phyloP scores from a whole-genome alignment of 2,113 vertebrate genomes.

The Erpornis zantholeuca region DNA sequence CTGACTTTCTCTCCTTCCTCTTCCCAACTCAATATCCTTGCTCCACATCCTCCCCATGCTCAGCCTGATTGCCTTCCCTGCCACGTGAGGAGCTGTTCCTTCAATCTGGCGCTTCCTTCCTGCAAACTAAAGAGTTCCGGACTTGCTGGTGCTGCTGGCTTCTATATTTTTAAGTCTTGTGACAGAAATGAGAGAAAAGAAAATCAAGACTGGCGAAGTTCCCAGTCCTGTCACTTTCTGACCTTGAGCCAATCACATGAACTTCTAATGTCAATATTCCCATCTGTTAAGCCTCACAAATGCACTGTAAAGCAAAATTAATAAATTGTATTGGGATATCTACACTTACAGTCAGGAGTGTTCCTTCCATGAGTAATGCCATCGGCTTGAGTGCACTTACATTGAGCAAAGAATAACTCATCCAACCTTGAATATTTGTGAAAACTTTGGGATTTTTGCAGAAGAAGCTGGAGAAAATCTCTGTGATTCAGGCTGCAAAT shows the following conservation, averaged over 20 bases:
- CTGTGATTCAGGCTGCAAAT: neutral
- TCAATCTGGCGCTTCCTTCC: neutral
- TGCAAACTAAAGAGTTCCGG: neutral
- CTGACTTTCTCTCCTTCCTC: neutral
- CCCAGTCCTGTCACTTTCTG: constrained; percentile 34
- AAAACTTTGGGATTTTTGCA: neutral
- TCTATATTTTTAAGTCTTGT: neutral
- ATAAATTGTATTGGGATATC: constrained; percentile 2
- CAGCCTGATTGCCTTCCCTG: neutral
- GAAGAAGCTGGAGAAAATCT: neutral
- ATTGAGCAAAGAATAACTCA: neutral
- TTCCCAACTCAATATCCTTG: neutral
- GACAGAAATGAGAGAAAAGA: neutral
- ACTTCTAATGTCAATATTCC: constrained; percentile 51
- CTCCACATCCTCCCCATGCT: neutral
- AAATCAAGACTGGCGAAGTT: constrained; percentile 16
- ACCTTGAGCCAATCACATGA: constrained; percentile 41
- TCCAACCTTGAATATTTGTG: neutral
- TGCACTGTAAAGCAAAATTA: constrained; percentile 17
- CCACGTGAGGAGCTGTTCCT: neutral
- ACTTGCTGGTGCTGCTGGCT: neutral
- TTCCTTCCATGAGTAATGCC: constrained; percentile 26
- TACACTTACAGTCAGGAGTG: neutral
- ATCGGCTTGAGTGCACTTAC: neutral
- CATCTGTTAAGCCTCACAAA: constrained; percentile 35